Percentiles rank a stretch among this genome's conserved stretches.
Evolutionary conservation across 2,113 vertebrate species (phyloP).

Genomic region (Takifugu flavidus): DNA sequence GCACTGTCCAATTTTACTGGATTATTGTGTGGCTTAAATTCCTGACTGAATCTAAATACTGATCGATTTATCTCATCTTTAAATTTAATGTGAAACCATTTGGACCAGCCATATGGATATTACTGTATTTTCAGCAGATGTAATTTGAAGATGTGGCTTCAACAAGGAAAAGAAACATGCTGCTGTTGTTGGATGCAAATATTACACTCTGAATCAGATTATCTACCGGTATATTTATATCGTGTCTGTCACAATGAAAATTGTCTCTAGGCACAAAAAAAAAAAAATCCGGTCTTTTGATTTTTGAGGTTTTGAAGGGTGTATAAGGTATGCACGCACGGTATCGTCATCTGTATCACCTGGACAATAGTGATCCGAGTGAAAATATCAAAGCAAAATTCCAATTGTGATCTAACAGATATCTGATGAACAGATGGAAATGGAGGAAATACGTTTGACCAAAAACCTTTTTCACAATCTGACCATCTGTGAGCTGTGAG

Average conservation of each 20-base stretch:
- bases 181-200: background rate
- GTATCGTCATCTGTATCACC: background rate
- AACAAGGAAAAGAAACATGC: background rate
- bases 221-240: too few species aligned
- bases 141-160: background rate
- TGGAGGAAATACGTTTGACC: conserved; percentile 18
- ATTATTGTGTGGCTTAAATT: conserved; percentile 6
- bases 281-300: background rate
- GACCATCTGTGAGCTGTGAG: conserved; percentile 43
- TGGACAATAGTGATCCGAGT: background rate
- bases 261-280: too few species aligned
- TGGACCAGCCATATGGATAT: conserved; percentile 21
- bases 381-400: background rate
- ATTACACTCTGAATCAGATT: background rate
- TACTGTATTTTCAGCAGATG: background rate
- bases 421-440: background rate
- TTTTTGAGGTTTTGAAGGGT: background rate
- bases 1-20: background rate
- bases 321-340: background rate
- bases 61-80: conserved; percentile 6
- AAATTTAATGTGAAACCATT: background rate
- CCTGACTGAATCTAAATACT: background rate
- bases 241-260: too few species aligned
- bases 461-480: conserved; percentile 15
- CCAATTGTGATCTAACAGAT: too few species aligned